Conservation (phyloP, 2,797 vertebrate genomes). For the Sylvia borin region DNA sequence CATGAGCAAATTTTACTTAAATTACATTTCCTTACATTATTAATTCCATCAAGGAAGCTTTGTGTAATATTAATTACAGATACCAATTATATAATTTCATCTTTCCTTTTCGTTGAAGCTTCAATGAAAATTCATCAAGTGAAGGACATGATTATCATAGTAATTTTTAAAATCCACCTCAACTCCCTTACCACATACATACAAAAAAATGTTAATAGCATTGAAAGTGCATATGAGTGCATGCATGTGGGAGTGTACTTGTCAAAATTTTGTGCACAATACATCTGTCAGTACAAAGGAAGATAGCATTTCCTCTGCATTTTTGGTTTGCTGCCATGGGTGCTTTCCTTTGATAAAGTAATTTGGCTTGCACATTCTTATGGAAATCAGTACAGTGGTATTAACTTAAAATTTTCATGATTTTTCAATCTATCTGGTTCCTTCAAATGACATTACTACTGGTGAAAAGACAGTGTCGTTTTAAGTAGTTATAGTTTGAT, state of each 20-base stretch:
- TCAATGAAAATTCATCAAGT: constrained; percentile 76
- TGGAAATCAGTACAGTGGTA: neutral
- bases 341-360: neutral
- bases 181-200: neutral
- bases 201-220: constrained; percentile 31
- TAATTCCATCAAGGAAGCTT: constrained; percentile 77
- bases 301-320: neutral
- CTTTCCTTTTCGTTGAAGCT: constrained; percentile 72
- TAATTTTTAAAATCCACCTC: constrained; percentile 54
- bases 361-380: neutral
- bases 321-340: neutral
- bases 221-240: neutral
- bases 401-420: neutral
- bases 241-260: constrained; percentile 11
- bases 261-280: constrained; percentile 35
- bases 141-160: constrained; percentile 72
- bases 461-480: neutral
- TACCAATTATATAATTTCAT: constrained; percentile 74
- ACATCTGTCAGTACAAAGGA: constrained; percentile 15
- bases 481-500: neutral
- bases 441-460: neutral
- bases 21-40: constrained; percentile 76
- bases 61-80: constrained; percentile 76
- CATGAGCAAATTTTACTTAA: constrained; percentile 74
- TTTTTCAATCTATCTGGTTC: neutral